Evolutionary conservation across 2,113 vertebrate genomes (phyloP), one percentile per base, ranked within the genome.

Genomic region (Brienomyrus brachyistius): DNA sequence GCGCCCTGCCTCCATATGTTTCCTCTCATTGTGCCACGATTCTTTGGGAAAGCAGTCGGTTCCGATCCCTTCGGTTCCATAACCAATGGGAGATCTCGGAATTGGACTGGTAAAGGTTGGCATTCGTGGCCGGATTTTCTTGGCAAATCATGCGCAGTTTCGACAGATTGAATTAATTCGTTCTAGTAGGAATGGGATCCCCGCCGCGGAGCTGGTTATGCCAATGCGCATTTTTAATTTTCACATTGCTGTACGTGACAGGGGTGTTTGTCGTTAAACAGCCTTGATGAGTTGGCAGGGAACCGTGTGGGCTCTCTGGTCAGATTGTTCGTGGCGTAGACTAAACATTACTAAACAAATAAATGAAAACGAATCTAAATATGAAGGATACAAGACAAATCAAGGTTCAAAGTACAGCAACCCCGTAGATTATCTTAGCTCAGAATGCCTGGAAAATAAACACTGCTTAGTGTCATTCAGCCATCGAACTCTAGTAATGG

Each of bases 291-390:
- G 31, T 84, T 84, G 82, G 40, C 45, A n/a, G 40, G 40, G 82
- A 48, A 48, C 45, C 43, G 10, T n/a, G 45, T 48, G 45, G 77
- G 40, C 82, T 45, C 45, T 80, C 74, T 80, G 74, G 35, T 80
- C 74, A 80, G 74, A 80, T 23, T 84, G 43, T 84, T 11, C 19
- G 82, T 48, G 82, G 45, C 82, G n/a, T 84, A 84, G 82, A 84
- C 82, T 84, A 84, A 84, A 84, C 82, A 80, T 43, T 43, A 84
- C 82, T 84, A 84, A 84, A 84, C 82, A 84, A 84, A 84, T 48
- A 45, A 45, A 84, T 48, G 82, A 48, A 48, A 48, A 84, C 45
- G 40, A 84, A 47, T 84, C 82, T 84, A 47, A 84, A 48, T 84
- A 84, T 84, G 45, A 84, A 84, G 74, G 74, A 80, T 80, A 80